Evolutionary conservation across 1,140 invertebrate species (phyloP), one percentile per base, ranked within the genome.

Genomic region (Trichonephila inaurata): DNA sequence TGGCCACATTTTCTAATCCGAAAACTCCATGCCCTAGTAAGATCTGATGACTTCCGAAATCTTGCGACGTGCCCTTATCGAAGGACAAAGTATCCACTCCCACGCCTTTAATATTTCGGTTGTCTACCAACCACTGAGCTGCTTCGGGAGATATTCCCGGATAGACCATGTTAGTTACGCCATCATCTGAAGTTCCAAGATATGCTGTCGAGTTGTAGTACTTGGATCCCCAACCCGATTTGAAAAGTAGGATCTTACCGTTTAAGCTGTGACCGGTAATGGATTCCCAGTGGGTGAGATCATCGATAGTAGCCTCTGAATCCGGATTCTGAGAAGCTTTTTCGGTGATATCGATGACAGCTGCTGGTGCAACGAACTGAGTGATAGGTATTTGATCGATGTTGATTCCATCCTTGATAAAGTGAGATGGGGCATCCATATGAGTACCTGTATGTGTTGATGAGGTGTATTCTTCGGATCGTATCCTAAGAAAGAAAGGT

Each of bases 351-450:
- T 95, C 83, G 1, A 94, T 77, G 6, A 94, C 91, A 10, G 85
- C 90, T 33, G 93, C 94, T 69, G 85, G 95, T 66, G 94, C 95
- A 82, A 95, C 95, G 44, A 94, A 94, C 6, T 95, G 95, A 51
- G 62, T 28, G 7, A 94, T 94, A 12, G 94, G 94, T 33, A 96
- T 94, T 62, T 91, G 24, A 44, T 81, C 92, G n/a, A 94, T 92
- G 40, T 91, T 96, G 95, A 96, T 95, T 12, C 96, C 96, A 18
- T 95, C 89, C 77, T 95, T 95, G 64, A 95, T 94, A 95, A 97
- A 97, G 95, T 97, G 97, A 87, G 96, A 97, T 1, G 97, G 97
- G 7, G 97, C 97, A 95, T 97, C 97, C 6, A 97, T 95, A 94
- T 97, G 97, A 0, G 97, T 97, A 1, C 97, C 97, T 8, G 96